phyloP scores from a whole-genome alignment of 1,140 invertebrate species.

The Pogonognathellus flavescens region DNA sequence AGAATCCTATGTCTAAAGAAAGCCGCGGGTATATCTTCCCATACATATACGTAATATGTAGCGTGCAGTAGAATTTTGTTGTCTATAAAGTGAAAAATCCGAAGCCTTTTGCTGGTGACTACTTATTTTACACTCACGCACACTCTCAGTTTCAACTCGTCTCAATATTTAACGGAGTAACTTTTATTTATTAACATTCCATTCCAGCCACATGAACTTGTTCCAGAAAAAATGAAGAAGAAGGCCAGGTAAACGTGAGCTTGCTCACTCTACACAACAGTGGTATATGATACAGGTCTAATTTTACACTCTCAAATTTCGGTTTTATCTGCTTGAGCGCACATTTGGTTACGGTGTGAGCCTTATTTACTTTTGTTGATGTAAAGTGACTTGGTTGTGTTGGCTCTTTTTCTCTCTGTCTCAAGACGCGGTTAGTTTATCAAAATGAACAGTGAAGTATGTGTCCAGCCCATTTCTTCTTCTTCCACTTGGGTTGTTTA shows the following conservation, averaged over 20 bases:
- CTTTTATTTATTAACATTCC: slow-evolving; percentile 31
- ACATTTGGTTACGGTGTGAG: slow-evolving; percentile 19
- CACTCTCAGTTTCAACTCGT: slow-evolving; percentile 6
- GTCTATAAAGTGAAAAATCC: not conserved
- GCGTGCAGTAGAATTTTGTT: not conserved
- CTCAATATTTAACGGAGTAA: slow-evolving; percentile 6
- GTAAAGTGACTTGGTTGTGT: slow-evolving; percentile 15
- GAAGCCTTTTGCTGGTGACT: slow-evolving; percentile 14
- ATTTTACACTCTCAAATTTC: slow-evolving; percentile 49
- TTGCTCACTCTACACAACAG: not conserved
- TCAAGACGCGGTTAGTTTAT: slow-evolving; percentile 39
- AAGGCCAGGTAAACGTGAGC: not conserved
- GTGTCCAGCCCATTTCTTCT: slow-evolving; percentile 31
- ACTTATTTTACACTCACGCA: slow-evolving; percentile 21
- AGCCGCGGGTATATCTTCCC: not conserved
- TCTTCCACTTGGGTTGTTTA: not conserved
- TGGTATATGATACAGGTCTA: not conserved
- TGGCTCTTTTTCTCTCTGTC: not conserved
- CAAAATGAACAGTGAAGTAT: not conserved
- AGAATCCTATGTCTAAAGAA: not conserved
- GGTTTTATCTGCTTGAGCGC: slow-evolving; percentile 39
- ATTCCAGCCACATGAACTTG: not conserved
- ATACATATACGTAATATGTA: not conserved
- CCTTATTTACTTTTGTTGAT: slow-evolving; percentile 39
- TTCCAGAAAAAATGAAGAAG: slow-evolving; percentile 13